phyloP scores from a whole-genome alignment of 2,113 vertebrate species.

The Pavo muticus region DNA sequence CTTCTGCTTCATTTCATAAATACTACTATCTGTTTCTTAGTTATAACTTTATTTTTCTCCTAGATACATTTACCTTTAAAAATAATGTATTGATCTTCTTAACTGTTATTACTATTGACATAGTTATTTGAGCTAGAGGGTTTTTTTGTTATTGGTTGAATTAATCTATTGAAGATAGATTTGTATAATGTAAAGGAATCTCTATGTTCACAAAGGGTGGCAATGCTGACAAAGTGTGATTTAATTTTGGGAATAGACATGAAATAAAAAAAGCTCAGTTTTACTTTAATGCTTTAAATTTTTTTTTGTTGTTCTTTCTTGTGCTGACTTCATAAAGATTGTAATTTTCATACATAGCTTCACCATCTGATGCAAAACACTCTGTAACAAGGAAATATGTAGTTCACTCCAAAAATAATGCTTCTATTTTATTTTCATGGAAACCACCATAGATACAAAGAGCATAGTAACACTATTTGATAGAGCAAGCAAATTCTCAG shows the following conservation, averaged over 20 bases:
- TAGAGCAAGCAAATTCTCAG: too few relatives aligned
- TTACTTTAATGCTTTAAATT: neutral
- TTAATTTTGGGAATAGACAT: neutral
- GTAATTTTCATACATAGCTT: neutral
- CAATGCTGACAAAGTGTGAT: neutral
- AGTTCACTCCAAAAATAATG: too few relatives aligned
- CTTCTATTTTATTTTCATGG: too few relatives aligned
- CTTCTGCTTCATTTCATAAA: neutral
- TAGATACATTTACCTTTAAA: neutral
- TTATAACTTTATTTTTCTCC: neutral
- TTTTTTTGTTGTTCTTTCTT: neutral
- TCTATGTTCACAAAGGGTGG: neutral
- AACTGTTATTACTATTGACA: neutral
- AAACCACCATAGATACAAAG: too few relatives aligned
- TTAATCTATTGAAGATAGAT: neutral
- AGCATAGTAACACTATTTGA: too few relatives aligned
- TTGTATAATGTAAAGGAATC: neutral
- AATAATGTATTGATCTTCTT: neutral
- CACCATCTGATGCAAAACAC: neutral
- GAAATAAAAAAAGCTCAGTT: rapidly evolving
- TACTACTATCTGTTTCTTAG: neutral
- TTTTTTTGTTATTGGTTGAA: neutral
- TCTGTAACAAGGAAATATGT: neutral
- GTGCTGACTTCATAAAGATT: neutral
- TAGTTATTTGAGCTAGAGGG: neutral